Evolutionary conservation across 2,888 invertebrate genomes (phyloP).

Genomic region (Dolichopus griseipennis): DNA sequence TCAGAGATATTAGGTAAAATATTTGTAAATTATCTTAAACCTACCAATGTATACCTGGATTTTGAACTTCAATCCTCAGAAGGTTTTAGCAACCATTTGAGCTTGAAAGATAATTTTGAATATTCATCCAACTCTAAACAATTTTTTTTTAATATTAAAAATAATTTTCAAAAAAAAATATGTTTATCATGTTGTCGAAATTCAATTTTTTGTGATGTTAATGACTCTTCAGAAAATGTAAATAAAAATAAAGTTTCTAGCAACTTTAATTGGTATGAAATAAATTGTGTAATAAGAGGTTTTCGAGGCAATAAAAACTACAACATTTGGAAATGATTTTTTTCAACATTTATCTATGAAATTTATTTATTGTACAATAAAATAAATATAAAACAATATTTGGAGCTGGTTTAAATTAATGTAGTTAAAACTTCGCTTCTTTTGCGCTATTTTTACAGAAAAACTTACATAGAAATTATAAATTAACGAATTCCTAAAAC

Average conservation of each 20-base stretch:
- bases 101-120: conserved; percentile 15
- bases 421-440: no score
- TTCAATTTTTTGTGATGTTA: not conserved
- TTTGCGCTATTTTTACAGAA: no score
- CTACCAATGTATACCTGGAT: conserved; percentile 20
- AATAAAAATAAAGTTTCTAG: not conserved
- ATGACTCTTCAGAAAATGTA: not conserved
- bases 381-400: no score
- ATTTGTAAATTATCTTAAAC: conserved; percentile 14
- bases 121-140: conserved; percentile 12
- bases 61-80: conserved; percentile 9
- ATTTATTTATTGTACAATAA: no score
- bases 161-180: not conserved
- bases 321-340: not conserved
- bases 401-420: no score
- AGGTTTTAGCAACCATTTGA: conserved; percentile 12
- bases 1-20: conserved; percentile 15
- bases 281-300: not conserved
- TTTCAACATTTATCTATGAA: no score
- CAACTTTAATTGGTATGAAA: not conserved
- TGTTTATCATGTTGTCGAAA: not conserved
- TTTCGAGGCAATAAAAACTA: not conserved
- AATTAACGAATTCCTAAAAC: no score
- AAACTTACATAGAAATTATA: no score
- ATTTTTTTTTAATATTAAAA: conserved; percentile 17